Percentiles rank a stretch among this genome's conserved stretches.
These are phyloP conservation scores for Spisula subtruncata DNA, from an alignment of 2,888 invertebrate genomes.

Conservation along the genomic window DNA sequence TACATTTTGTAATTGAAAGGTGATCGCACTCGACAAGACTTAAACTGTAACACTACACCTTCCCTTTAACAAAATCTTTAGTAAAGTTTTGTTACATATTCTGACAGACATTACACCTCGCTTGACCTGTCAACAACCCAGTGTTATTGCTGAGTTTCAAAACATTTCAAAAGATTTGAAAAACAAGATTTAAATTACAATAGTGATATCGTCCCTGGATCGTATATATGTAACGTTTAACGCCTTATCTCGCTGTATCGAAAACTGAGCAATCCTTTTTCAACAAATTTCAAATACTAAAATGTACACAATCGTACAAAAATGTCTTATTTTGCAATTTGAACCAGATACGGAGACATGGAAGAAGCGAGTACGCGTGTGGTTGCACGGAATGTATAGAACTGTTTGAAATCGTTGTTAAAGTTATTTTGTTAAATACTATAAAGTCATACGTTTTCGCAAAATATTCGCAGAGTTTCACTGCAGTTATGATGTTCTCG, in stretches of 20 bases:
- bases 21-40: slow-evolving; percentile 3
- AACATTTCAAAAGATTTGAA: background rate
- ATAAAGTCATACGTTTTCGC: too few relatives aligned
- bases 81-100: slow-evolving; percentile 25
- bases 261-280: background rate
- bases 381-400: too few relatives aligned
- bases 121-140: slow-evolving; percentile 33
- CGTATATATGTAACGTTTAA: background rate
- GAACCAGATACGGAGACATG: too few relatives aligned
- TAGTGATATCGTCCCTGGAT: background rate
- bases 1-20: slow-evolving; percentile 1
- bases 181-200: slow-evolving; percentile 20
- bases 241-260: background rate
- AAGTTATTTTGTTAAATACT: too few relatives aligned
- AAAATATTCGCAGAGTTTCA: too few relatives aligned
- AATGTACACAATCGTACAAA: too few relatives aligned
- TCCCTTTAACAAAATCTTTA: slow-evolving; percentile 25
- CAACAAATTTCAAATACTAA: background rate
- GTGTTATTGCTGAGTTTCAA: background rate
- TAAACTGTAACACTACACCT: slow-evolving; percentile 31
- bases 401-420: too few relatives aligned
- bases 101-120: slow-evolving; percentile 33
- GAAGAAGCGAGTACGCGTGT: too few relatives aligned
- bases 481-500: too few relatives aligned
- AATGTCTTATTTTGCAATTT: too few relatives aligned